Percentiles rank a stretch among this genome's conserved stretches.
Conservation (phyloP, 2,113 vertebrate species). For the Galbula dea region DNA sequence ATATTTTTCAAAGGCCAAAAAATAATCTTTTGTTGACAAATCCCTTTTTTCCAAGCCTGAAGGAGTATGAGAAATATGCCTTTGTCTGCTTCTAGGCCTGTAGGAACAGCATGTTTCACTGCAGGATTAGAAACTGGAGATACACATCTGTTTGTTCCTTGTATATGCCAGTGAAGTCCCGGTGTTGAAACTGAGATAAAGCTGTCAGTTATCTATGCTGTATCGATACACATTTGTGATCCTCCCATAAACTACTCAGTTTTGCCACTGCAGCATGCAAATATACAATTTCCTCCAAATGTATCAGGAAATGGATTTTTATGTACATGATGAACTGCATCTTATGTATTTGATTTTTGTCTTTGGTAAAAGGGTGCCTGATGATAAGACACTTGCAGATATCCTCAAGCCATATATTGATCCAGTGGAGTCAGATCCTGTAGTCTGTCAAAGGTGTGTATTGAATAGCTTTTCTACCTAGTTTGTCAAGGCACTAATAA, state of each 20-base stretch:
- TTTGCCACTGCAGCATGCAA: not conserved
- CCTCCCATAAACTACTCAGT: not conserved
- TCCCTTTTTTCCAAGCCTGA: conserved; percentile 12
- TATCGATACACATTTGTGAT: not conserved
- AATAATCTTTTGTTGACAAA: not conserved
- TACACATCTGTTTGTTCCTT: not conserved
- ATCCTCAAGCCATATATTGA: conserved; percentile 86
- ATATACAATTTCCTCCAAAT: not conserved
- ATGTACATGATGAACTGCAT: not conserved
- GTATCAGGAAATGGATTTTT: not conserved
- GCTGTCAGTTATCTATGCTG: not conserved
- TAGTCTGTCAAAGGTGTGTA: conserved; percentile 85
- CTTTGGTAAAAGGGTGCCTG: conserved; percentile 79
- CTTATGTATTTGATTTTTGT: conserved; percentile 34
- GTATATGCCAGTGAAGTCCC: not conserved
- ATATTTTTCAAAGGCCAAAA: not conserved
- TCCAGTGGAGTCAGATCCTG: conserved; percentile 87
- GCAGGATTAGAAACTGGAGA: not conserved
- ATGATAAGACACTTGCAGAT: conserved; percentile 78
- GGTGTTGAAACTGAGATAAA: not conserved
- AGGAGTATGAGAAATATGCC: not conserved
- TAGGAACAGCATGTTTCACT: not conserved
- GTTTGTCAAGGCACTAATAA: not conserved
- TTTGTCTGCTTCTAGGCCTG: not conserved
- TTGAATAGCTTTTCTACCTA: not conserved